Evolutionary conservation across 2,797 vertebrate species (phyloP).

Genomic region (Discoglossus pictus): DNA sequence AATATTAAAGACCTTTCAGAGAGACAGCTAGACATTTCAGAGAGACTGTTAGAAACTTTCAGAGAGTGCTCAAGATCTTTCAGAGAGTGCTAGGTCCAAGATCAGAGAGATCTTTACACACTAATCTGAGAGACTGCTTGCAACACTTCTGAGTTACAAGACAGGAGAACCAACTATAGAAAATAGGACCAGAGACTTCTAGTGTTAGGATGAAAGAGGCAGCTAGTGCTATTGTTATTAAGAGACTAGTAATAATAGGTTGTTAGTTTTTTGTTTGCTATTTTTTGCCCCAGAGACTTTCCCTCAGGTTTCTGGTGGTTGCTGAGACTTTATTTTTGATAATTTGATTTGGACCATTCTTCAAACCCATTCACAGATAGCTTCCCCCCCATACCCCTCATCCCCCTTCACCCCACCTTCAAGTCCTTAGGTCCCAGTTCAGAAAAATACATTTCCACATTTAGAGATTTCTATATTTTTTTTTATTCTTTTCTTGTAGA

Average conservation of each 20-base stretch:
- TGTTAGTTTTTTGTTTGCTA: too few relatives aligned
- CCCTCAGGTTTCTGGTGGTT: slow-evolving; percentile 37
- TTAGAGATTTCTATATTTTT: slow-evolving; percentile 53
- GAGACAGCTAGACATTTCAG: slow-evolving; percentile 13
- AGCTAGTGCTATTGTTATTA: slow-evolving; percentile 39
- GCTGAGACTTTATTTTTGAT: slow-evolving; percentile 52
- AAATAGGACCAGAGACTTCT: slow-evolving; percentile 34
- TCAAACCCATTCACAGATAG: slow-evolving; percentile 38
- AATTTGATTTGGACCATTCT: slow-evolving; percentile 38
- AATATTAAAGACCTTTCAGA: neutral
- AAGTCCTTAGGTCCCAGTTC: slow-evolving; percentile 37
- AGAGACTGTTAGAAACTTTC: slow-evolving; percentile 1
- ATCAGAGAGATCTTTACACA: slow-evolving; percentile 17
- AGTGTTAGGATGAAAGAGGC: slow-evolving; percentile 33
- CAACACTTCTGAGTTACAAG: slow-evolving; percentile 32
- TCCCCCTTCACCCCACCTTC: slow-evolving; percentile 23
- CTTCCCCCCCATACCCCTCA: slow-evolving; percentile 2
- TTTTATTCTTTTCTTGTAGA: slow-evolving; percentile 53
- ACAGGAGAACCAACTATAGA: slow-evolving; percentile 23
- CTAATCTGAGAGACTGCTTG: slow-evolving; percentile 20
- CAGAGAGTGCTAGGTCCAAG: slow-evolving; percentile 1
- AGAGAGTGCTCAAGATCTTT: slow-evolving; percentile 1
- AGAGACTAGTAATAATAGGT: slow-evolving; percentile 35
- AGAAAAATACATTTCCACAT: slow-evolving; percentile 39
- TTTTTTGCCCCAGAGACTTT: slow-evolving; percentile 25